Conservation (phyloP, 2,113 vertebrate species). For the Pandion haliaetus region DNA sequence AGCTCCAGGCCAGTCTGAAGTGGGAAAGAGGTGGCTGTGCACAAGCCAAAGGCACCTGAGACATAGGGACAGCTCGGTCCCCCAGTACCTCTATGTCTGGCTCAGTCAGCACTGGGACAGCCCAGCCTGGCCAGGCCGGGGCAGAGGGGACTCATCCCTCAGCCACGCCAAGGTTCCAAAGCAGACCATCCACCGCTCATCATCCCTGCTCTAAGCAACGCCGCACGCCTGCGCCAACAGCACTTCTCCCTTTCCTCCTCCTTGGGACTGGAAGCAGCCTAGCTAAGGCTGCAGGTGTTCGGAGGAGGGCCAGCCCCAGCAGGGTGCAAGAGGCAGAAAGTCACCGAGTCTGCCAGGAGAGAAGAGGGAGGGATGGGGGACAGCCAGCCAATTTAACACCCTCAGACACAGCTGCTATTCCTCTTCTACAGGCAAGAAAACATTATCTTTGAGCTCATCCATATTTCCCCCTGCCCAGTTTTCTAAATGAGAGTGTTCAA, state of each 20-base stretch:
- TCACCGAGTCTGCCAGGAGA: neutral
- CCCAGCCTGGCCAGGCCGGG: neutral
- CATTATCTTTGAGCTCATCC: neutral
- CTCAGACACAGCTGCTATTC: neutral
- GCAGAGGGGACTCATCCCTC: neutral
- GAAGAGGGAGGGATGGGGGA: neutral
- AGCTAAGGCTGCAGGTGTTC: neutral
- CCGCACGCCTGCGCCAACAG: rapidly evolving
- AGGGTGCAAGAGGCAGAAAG: neutral
- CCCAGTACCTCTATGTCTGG: rapidly evolving
- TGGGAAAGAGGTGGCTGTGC: neutral
- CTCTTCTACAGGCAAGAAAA: neutral
- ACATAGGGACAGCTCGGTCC: rapidly evolving
- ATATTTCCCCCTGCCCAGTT: neutral
- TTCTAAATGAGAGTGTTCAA: neutral
- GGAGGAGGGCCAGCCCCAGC: neutral
- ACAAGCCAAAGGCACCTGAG: neutral
- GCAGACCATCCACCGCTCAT: neutral
- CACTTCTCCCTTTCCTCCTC: neutral
- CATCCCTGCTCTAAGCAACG: neutral
- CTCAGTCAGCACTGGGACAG: neutral
- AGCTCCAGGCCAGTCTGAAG: neutral
- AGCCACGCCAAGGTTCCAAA: neutral
- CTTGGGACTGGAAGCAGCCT: neutral
- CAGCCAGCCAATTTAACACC: neutral